Base-by-base conservation (phyloP, 1,140 invertebrate genomes). In the Bombus polaris region DNA sequence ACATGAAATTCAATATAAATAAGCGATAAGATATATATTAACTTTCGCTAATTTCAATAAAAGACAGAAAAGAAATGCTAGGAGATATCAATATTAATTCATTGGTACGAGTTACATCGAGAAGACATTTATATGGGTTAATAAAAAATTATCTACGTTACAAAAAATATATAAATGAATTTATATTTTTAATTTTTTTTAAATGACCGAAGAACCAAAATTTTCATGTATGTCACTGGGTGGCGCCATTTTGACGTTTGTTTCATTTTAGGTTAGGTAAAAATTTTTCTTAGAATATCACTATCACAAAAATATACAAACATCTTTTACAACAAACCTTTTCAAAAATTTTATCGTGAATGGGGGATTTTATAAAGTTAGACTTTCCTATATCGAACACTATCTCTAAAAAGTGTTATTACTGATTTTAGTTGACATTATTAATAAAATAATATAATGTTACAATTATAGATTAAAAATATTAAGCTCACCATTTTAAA, bases 241-340 rank as follows among this genome's bases (percentile, higher is more conserved):
- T 57, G 57, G 68, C 83, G 83, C 83, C 83, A 85, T 85, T 85
- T 85, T 85, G 83, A 85, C 83, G 53, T 83, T 77, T 86, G 57
- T 47, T n/a, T 71, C 6, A 44, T 83, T 83, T 76, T 28, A 83
- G 72, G 72, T 86, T 86, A 86, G 8, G 5, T 76, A 13, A 22
- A 76, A 62, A 71, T 44, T 70, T 32, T 10, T 13, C 35, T 5
- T 6, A n/a, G 25, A 6, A 25, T 37, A 57, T 75, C 81, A 47
- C 57, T 42, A 25, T 18, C 9, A 39, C 28, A 28, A 59, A 15
- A 39, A 13, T 53, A 53, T 6, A 53, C 10, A n/a, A 53, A 35
- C 13, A 75, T 57, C 57, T 57, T 75, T n/a, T 13, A 18, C 22
- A 53, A 42, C 12, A 72, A 66, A 39, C 3, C 18, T 65, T 81